A percentile compares a stretch with the other conserved stretches of the same genome.
These are phyloP conservation scores for Leptinotarsa juncta DNA, from an alignment of 2,888 invertebrate genomes.

Conservation along the genomic window DNA sequence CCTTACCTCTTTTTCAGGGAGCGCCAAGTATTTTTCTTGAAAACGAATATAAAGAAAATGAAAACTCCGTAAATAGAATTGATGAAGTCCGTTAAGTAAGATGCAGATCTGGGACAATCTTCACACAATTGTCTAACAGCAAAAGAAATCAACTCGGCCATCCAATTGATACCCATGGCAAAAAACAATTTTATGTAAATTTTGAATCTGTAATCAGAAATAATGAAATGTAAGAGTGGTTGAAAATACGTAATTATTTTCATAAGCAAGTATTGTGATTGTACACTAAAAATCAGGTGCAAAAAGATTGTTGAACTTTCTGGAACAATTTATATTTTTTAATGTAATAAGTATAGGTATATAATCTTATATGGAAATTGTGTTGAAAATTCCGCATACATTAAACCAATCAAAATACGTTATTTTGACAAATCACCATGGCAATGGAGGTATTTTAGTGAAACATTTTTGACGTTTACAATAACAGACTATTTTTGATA, in stretches of 20 bases:
- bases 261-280: too few relatives aligned
- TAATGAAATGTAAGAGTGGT: background rate
- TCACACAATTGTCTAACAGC: slow-evolving; percentile 46
- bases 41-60: slow-evolving; percentile 80
- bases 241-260: background rate
- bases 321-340: too few relatives aligned
- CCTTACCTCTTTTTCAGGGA: slow-evolving; percentile 71
- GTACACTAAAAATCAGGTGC: background rate
- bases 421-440: too few relatives aligned
- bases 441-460: too few relatives aligned
- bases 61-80: slow-evolving; percentile 77
- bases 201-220: slow-evolving; percentile 72
- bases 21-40: slow-evolving; percentile 75
- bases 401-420: too few relatives aligned
- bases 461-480: too few relatives aligned
- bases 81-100: slow-evolving; percentile 71
- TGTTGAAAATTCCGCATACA: too few relatives aligned
- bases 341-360: too few relatives aligned
- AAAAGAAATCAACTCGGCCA: slow-evolving; percentile 82
- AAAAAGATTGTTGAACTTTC: too few relatives aligned
- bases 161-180: slow-evolving; percentile 90
- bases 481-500: too few relatives aligned
- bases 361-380: too few relatives aligned
- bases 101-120: background rate
- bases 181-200: slow-evolving; percentile 84